Evolutionary conservation across 2,888 invertebrate species (phyloP), one percentile per base, ranked within the genome.

Genomic region (Pseudoips prasinana): DNA sequence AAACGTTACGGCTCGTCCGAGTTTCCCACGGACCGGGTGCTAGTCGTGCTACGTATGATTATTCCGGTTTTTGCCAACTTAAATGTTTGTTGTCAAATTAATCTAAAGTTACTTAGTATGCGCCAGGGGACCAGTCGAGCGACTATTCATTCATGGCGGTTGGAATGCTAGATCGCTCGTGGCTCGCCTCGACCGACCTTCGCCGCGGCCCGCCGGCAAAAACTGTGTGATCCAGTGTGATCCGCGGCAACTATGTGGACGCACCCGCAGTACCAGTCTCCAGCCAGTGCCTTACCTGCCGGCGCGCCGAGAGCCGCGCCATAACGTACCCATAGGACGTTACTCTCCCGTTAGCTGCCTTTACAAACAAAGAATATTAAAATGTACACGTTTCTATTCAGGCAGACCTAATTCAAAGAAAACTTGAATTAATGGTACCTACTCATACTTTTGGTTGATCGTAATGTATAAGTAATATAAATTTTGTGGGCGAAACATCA

Each of bases 51-150:
- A 14, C 14, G 14, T 33, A 40, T 61, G 45, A 63, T 58, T 66
- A 78, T 73, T 79, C 86, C 86, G 85, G 86, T 86, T 87, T 81
- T 80, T 71, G 79, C 85, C 61, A 79, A 76, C 84, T 76, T 75
- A 77, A 82, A 81, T 78, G 81, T 85, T 86, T 87, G 86, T 87
- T 86, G 86, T 86, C 86, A 87, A 88, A 86, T 88, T 85, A 83
- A 86, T 85, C 84, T 82, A 73, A 75, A 79, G 77, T 77, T 63
- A 72, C 74, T 83, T 77, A 81, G 80, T 80, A 81, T 85, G 81
- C 79, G 75, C 62, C 62, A 63, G 67, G 58, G 67, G 72, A 85
- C 86, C 78, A 73, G 87, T 87, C 73, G 65, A 61, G 72, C 77
- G 62, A 79, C 86, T 85, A 85, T 87, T 88, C 87, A 88, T 88